Percentiles rank a stretch among this genome's conserved stretches.
Conservation (phyloP, 2,113 vertebrate species). For the Megatriorchis doriae region DNA sequence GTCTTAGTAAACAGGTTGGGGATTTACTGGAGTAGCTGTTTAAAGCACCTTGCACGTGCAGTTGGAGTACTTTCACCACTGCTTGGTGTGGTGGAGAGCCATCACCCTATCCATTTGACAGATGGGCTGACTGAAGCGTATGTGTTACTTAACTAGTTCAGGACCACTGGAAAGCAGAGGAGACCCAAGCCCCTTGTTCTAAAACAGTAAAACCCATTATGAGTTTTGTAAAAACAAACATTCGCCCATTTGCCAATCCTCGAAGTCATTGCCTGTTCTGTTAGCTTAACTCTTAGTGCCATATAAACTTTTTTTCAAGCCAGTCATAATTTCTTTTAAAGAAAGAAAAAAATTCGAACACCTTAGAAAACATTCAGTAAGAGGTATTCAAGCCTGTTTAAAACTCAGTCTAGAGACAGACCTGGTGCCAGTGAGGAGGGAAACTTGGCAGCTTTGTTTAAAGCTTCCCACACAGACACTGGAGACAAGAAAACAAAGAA, state of each 20-base stretch:
- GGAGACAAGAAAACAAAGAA: conserved; percentile 30
- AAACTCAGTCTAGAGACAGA: neutral
- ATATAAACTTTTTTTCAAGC: neutral
- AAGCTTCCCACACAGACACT: conserved; percentile 16
- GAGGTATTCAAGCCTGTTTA: neutral
- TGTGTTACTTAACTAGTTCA: neutral
- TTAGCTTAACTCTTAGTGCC: neutral
- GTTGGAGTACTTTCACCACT: neutral
- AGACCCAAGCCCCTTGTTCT: neutral
- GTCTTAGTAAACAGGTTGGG: neutral
- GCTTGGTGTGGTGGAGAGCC: neutral
- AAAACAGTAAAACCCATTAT: neutral
- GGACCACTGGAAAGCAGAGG: neutral
- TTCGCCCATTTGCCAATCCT: neutral
- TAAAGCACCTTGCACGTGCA: neutral
- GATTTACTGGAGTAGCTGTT: neutral
- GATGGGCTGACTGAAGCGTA: neutral
- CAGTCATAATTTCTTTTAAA: neutral
- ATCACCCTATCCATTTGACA: neutral
- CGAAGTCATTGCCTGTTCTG: neutral
- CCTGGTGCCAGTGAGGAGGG: conserved; percentile 30
- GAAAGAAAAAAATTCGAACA: neutral
- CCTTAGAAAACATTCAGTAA: neutral
- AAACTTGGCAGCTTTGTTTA: conserved; percentile 43
- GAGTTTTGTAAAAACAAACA: neutral